These are phyloP conservation scores for Lymantria monacha DNA, from an alignment of 2,888 invertebrate genomes.

Conservation along the genomic window DNA sequence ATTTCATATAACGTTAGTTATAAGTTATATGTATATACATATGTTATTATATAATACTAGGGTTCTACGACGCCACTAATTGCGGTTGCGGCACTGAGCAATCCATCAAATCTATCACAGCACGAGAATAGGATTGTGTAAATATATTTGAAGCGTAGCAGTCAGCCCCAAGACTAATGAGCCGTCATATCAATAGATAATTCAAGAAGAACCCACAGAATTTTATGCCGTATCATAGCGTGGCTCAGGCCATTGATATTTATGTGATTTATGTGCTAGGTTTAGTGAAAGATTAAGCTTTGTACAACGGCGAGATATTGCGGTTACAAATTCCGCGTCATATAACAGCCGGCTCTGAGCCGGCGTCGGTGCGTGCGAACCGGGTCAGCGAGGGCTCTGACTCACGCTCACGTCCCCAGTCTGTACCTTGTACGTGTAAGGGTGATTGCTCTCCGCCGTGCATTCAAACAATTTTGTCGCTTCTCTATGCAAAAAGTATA, in stretches of 20 bases:
- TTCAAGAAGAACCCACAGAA: not conserved
- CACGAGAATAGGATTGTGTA: slow-evolving; percentile 19
- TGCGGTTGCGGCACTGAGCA: slow-evolving; percentile 9
- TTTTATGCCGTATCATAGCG: not conserved
- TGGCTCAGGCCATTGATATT: not conserved
- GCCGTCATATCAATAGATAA: slow-evolving; percentile 12
- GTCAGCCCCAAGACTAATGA: slow-evolving; percentile 30
- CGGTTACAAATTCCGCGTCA: slow-evolving; percentile 42
- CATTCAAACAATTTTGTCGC: slow-evolving; percentile 26
- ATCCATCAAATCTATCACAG: slow-evolving; percentile 33
- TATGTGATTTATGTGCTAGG: not conserved
- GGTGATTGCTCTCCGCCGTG: slow-evolving; percentile 35
- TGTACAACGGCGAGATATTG: not conserved
- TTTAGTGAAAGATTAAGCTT: not conserved
- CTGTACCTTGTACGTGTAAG: slow-evolving; percentile 29
- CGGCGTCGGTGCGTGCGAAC: slow-evolving; percentile 55
- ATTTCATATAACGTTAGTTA: no score
- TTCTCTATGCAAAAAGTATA: slow-evolving; percentile 28
- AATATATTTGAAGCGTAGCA: slow-evolving; percentile 25
- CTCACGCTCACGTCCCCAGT: slow-evolving; percentile 36
- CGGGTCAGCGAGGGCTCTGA: slow-evolving; percentile 60
- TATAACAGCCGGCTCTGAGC: slow-evolving; percentile 39
- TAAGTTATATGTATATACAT: no score
- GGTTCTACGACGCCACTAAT: not conserved
- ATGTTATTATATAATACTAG: not conserved